These are phyloP conservation scores for Corella eumyota DNA, from an alignment of 23 tunicate genomes.

Conservation along the genomic window DNA sequence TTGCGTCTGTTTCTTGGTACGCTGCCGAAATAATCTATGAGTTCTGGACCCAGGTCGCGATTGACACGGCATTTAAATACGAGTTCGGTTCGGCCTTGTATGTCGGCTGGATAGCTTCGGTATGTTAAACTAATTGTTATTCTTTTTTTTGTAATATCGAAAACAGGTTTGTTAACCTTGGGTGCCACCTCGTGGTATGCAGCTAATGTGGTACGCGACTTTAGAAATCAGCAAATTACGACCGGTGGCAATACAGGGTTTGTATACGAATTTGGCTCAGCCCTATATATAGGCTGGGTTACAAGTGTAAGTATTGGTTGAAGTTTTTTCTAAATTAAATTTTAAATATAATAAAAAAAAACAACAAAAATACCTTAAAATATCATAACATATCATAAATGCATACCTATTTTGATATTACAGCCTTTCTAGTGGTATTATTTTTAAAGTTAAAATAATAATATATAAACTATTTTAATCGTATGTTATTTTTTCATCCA, in stretches of 20 bases:
- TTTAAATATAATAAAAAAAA: neutral
- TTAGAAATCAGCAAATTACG: neutral
- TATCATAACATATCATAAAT: too few species aligned
- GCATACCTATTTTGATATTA: too few species aligned
- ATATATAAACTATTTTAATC: too few species aligned
- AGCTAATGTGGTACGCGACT: conserved; percentile 46
- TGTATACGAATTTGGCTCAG: conserved; percentile 66
- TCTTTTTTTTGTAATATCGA: conserved; percentile 1
- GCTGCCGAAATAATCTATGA: conserved; percentile 62
- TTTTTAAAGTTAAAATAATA: too few species aligned
- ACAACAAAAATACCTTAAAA: neutral
- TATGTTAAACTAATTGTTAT: neutral
- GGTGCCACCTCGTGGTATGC: conserved; percentile 86
- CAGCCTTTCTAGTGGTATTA: too few species aligned
- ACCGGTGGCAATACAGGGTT: conserved; percentile 9
- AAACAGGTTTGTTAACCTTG: conserved; percentile 44
- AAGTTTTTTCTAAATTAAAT: neutral
- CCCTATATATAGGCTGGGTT: conserved; percentile 82
- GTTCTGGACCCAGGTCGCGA: conserved; percentile 1
- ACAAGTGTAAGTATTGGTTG: conserved; percentile 38
- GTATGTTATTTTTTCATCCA: too few species aligned
- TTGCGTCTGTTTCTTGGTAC: conserved; percentile 78
- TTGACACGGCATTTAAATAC: conserved; percentile 37
- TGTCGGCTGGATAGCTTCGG: conserved; percentile 62
- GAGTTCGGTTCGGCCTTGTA: conserved; percentile 77